These are phyloP conservation scores for Saxicola maurus DNA, from an alignment of 2,797 vertebrate species.

Conservation along the genomic window DNA sequence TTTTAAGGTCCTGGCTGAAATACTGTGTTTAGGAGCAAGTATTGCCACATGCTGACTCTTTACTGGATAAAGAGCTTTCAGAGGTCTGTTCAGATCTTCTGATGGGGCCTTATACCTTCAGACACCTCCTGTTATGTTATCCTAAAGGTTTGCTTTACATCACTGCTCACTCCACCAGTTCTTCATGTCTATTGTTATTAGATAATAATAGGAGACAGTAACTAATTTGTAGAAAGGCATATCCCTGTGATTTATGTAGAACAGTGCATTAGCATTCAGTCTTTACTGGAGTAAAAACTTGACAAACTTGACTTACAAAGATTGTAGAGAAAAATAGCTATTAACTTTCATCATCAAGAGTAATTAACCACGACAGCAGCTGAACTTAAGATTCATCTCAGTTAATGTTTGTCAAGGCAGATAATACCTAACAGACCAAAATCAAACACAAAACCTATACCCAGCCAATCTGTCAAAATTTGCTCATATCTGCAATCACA, in stretches of 20 bases:
- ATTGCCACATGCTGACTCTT: neutral
- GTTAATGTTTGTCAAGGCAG: neutral
- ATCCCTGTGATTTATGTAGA: neutral
- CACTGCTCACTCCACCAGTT: neutral
- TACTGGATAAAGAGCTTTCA: neutral
- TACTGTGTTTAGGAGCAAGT: neutral
- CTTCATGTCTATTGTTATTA: neutral
- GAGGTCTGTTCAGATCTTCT: neutral
- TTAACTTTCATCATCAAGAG: neutral
- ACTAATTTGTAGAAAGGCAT: neutral
- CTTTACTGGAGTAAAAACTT: neutral
- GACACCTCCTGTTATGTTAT: neutral
- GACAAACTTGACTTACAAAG: neutral
- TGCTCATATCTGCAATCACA: neutral
- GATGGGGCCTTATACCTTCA: neutral
- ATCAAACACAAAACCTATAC: neutral
- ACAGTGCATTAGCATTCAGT: neutral
- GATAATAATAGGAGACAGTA: neutral
- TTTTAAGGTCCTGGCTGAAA: neutral
- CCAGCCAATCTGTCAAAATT: neutral
- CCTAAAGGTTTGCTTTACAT: neutral
- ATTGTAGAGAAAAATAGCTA: neutral
- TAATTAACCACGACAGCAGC: neutral
- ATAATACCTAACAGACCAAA: neutral
- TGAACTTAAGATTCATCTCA: neutral